Base-by-base conservation (phyloP, 1,140 invertebrate species). In the Bombus huntii region DNA sequence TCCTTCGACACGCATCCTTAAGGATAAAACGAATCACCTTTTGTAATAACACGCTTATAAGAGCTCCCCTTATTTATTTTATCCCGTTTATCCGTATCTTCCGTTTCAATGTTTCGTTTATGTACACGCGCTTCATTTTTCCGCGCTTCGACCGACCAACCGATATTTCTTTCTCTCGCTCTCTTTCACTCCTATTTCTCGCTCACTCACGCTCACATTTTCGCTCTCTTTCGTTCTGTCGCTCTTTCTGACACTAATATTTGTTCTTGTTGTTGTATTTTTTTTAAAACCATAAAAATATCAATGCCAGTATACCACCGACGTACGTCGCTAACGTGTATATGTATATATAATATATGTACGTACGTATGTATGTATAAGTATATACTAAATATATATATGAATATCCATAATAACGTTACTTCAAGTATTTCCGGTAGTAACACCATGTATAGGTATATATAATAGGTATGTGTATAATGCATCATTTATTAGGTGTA, bases 231-330 rank as follows among this genome's bases (percentile, higher is more conserved):
- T 47, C 68, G 76, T 47, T 22, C 44, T 59, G 31, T 80, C 77
- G 78, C 15, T 66, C 57, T 78, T 25, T 83, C 70, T 79, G 62
- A 81, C 65, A 83, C 74, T 85, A 74, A 79, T 75, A 86, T 31
- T 76, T 82, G 80, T 59, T 82, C 74, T 82, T 53, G 53, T 83
- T 65, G 37, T 81, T 65, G 42, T 86, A 84, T 88, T 90, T 83
- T 83, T 77, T 90, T 83, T 86, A 88, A 86, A 89, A 89, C 88
- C 81, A 90, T 82, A 85, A 87, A 90, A 92, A 91, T 91, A 89
- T 88, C 82, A 76, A 90, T 88, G 88, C 84, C 83, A 88, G 78
- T 86, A 88, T 89, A 90, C 77, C 83, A 88, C 83, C 79, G 86
- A 85, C 86, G 72, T 89, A 91, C 85, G 84, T 87, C 68, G 82